Percentiles rank a stretch among this genome's conserved stretches.
Conservation (phyloP, 2,113 vertebrate genomes). For the Archocentrus centrarchus region DNA sequence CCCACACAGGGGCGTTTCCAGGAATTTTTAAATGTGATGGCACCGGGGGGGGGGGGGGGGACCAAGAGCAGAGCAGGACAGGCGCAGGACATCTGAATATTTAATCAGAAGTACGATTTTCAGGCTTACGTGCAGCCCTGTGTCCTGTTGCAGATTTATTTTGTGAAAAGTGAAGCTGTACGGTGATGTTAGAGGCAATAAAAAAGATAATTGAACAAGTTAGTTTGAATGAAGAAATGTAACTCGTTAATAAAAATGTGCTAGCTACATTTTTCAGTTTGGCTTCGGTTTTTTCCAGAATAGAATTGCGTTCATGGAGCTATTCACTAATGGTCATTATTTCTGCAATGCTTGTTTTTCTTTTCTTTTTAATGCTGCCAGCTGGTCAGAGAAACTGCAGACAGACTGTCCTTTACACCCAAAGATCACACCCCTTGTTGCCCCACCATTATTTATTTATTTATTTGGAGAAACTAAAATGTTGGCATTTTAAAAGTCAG, state of each 20-base stretch:
- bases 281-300: neutral
- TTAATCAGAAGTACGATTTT: neutral
- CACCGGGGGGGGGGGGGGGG: no score
- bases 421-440: neutral
- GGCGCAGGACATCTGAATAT: neutral
- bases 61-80: no score
- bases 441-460: no score
- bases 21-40: no score
- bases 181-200: no score
- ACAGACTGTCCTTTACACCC: neutral
- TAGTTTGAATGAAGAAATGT: no score
- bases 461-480: neutral
- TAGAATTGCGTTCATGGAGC: neutral
- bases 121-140: no score
- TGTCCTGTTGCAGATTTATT: no score
- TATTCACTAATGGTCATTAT: accelerated
- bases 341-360: neutral
- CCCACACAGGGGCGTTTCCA: no score
- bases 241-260: no score
- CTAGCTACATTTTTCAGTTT: neutral
- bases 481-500: neutral
- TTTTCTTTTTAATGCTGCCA: neutral
- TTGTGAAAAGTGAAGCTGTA: neutral
- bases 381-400: neutral
- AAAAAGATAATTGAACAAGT: no score